phyloP scores from a whole-genome alignment of 2,888 invertebrate species.

The Germaria angustata region DNA sequence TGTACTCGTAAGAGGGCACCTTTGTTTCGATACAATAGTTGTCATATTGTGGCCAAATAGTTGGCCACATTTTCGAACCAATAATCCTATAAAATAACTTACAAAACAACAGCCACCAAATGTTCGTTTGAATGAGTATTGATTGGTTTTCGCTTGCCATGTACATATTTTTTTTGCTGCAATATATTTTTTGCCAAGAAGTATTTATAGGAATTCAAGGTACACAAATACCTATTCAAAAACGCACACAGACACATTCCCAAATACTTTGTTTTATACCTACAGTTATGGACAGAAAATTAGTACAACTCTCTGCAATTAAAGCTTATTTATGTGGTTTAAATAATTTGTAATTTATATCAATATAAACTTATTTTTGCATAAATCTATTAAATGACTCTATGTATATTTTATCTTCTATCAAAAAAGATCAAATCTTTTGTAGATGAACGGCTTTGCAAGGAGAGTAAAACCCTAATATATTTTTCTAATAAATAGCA shows the following conservation, averaged over 20 bases:
- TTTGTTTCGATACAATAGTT: no score
- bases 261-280: background rate
- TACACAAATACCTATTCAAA: slow-evolving; percentile 7
- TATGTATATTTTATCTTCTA: no score
- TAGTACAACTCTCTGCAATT: background rate
- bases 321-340: no score
- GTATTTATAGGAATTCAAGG: slow-evolving; percentile 60
- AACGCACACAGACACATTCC: background rate
- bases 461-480: no score
- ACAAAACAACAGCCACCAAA: slow-evolving; percentile 11
- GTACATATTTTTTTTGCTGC: slow-evolving; percentile 15
- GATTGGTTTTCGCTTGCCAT: slow-evolving; percentile 53
- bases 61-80: slow-evolving; percentile 20
- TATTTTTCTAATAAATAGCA: no score
- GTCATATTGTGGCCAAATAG: background rate
- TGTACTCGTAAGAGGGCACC: no score
- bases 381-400: no score
- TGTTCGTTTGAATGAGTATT: slow-evolving; percentile 44
- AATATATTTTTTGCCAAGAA: slow-evolving; percentile 48
- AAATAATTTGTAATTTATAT: no score
- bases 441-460: no score
- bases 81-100: background rate
- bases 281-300: background rate
- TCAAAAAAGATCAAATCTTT: no score
- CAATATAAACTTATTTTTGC: no score